These are phyloP conservation scores for Anas platyrhynchos DNA, from an alignment of 2,113 vertebrate genomes.

Conservation along the genomic window DNA sequence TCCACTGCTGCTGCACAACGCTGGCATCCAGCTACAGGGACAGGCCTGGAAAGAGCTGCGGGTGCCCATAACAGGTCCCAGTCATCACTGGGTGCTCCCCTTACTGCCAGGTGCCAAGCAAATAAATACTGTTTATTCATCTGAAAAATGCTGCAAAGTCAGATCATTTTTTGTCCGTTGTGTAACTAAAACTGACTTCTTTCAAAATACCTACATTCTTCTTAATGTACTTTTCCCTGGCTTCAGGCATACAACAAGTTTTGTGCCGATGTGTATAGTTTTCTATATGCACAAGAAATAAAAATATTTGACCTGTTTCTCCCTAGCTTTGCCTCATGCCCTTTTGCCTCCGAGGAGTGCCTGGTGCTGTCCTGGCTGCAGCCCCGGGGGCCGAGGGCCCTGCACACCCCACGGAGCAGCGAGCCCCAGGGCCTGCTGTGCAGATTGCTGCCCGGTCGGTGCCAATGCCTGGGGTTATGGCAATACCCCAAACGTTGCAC, in stretches of 20 bases:
- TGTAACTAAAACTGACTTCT: background rate
- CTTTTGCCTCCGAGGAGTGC: background rate
- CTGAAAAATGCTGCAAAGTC: background rate
- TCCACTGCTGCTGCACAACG: background rate
- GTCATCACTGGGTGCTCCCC: background rate
- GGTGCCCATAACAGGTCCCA: fast-evolving
- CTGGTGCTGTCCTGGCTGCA: background rate
- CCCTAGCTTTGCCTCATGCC: fast-evolving
- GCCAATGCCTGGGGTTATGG: background rate
- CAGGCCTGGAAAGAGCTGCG: fast-evolving
- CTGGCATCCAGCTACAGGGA: fast-evolving
- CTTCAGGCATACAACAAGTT: background rate
- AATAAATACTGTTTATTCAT: background rate
- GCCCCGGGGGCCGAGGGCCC: background rate
- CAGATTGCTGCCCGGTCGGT: background rate
- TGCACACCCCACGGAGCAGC: background rate
- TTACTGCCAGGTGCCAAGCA: background rate
- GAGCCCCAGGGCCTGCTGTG: background rate
- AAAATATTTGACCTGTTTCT: background rate
- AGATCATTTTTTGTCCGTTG: background rate
- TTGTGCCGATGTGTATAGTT: background rate
- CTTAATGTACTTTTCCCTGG: background rate
- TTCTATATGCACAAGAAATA: too few relatives aligned
- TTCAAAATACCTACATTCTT: background rate
- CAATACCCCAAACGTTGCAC: background rate